Conservation (phyloP, 2,113 vertebrate species). For the Pelvicachromis taeniatus region DNA sequence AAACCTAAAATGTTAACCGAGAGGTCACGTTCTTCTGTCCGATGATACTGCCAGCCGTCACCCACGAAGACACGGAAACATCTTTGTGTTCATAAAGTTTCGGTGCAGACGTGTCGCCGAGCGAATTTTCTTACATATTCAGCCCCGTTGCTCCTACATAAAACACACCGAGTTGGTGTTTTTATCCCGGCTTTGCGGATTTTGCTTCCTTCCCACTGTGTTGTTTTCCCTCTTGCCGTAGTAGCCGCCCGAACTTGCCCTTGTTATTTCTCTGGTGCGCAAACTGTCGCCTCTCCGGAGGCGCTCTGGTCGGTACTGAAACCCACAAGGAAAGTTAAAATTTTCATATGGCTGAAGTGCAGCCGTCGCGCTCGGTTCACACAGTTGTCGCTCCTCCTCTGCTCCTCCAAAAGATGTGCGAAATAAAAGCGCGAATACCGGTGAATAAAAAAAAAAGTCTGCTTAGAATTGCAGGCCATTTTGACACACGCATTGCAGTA, state of each 20-base stretch:
- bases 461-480: not conserved
- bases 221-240: not conserved
- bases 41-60: not conserved
- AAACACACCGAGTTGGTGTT: not conserved
- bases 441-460: not conserved
- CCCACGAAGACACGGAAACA: not conserved
- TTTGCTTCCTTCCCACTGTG: not conserved
- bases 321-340: not conserved
- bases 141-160: not conserved
- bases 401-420: constrained; percentile 5
- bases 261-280: not conserved
- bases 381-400: not conserved
- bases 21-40: not conserved
- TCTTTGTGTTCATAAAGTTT: not conserved
- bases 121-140: not conserved
- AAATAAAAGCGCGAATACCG: not conserved
- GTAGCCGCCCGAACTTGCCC: not conserved
- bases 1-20: not conserved
- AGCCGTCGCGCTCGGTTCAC: not conserved
- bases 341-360: not conserved
- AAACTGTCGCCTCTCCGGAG: not conserved
- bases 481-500: not conserved
- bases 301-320: not conserved
- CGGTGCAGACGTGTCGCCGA: not conserved
- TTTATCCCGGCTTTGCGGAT: not conserved